Base-by-base conservation (phyloP, 2,888 invertebrate genomes). In the Lithophane semibrunnea region DNA sequence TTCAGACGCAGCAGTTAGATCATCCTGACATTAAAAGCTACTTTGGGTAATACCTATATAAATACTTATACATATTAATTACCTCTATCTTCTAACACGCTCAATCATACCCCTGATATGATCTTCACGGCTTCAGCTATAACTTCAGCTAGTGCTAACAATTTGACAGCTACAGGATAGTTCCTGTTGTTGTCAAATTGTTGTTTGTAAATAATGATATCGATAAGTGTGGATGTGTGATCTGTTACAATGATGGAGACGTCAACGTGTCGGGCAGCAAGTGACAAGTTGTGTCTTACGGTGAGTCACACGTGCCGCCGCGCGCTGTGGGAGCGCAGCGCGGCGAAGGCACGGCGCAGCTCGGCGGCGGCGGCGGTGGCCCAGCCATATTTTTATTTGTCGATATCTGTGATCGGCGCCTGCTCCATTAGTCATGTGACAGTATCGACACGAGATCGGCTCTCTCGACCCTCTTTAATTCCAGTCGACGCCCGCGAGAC, bases 361-460 rank as follows among this genome's bases (percentile, higher is more conserved):
- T 49, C n/a, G 65, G 44, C 44, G 91, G 85, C 86, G 84, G 88
- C 86, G 88, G 89, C 93, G 91, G 92, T 92, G 92, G 93, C 91
- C 91, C 86, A 86, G 86, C 91, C 92, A 91, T 94, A 93, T 94
- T 96, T 96, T 96, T 95, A 95, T 96, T 95, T 94, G 94, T 92
- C 92, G 94, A 95, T 96, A 96, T 96, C 96, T 92, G 91, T 92
- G 95, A 95, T 95, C 96, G 96, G 96, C 96, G 96, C 96, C 96
- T 93, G 94, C 94, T 94, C 96, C 96, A 96, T 96, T 96, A 96
- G 95, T 96, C 96, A 96, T 94, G 94, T 96, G 96, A 96, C 96
- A 96, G 92, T 96, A 96, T 96, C 96, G 95, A 95, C 94, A 93
- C 91, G 92, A 94, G 93, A 96, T 96, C 96, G 93, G 90, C 92